Conservation (phyloP, 2,113 vertebrate species). For the Muscicapa adusta region DNA sequence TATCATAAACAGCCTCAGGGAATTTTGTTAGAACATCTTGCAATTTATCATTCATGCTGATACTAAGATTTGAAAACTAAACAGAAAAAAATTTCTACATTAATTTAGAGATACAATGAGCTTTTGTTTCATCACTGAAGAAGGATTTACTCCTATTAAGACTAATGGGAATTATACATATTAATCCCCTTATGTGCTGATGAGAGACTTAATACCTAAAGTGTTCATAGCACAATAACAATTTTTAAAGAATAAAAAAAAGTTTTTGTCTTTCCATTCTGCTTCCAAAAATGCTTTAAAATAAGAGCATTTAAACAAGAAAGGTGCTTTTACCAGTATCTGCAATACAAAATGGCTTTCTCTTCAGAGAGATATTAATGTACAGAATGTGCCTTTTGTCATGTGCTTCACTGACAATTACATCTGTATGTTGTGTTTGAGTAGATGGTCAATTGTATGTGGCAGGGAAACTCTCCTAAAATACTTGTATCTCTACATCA, state of each 20-base stretch:
- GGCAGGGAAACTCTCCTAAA: background rate
- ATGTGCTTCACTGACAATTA: background rate
- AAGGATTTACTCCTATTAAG: conserved; percentile 34
- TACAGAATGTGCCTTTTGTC: background rate
- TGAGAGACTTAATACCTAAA: background rate
- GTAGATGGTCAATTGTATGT: background rate
- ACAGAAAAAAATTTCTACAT: background rate
- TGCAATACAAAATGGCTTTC: background rate
- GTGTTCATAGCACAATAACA: background rate
- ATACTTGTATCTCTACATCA: background rate
- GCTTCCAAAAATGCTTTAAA: background rate
- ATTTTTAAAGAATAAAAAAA: background rate
- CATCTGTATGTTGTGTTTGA: background rate
- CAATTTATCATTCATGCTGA: background rate
- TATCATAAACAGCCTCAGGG: background rate
- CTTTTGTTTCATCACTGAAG: conserved; percentile 16
- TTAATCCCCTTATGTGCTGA: conserved; percentile 6
- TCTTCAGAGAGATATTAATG: background rate
- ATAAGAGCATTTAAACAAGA: background rate
- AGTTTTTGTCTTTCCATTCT: background rate
- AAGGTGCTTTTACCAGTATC: background rate
- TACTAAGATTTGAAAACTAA: background rate
- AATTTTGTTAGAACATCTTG: background rate
- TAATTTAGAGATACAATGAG: conserved; percentile 7
- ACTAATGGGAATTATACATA: conserved; percentile 26